Evolutionary conservation across 2,888 invertebrate genomes (phyloP), one percentile per base, ranked within the genome.

Genomic region (Amitus sp.): DNA sequence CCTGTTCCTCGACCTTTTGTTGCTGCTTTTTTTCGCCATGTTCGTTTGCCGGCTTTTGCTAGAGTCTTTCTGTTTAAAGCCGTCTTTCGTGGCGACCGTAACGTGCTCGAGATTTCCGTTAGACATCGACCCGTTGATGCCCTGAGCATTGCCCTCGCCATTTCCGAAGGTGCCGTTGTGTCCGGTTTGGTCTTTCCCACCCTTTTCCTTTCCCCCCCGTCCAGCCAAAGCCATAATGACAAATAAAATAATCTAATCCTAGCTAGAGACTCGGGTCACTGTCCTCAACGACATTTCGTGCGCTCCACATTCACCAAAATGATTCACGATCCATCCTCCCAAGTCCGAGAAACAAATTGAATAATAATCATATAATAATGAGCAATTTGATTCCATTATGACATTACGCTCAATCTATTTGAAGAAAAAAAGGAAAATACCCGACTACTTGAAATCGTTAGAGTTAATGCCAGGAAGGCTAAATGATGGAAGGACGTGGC

Each of bases 1-100:
- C 84, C 93, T 88, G 83, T 93, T 93, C 73, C 92, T 87, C 15
- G 92, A 89, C 82, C 94, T 92, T 79, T 94, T 94, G 76, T 89
- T 92, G 70, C 88, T 89, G 77, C 86, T 91, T 75, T 93, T 93
- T 80, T 93, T 93, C 62, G 88, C 89, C 76, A 85, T 85, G 65
- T 80, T 82, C 28, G 80, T 79, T 46, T 82, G 84, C 57, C 81
- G 74, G 63, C 70, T 83, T 76, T 78, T 82, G 71, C 76, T 85
- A 48, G 77, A 77, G 64, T 80, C 85, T 82, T 82, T 86, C 71
- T 74, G 75, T 66, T 66, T 76, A 49, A 76, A 76, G 47, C 68
- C 70, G 48, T 82, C 82, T 71, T 82, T 82, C 4, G 76, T 67
- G 23, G 80, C 83, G 87, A 79, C 91, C 87, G 74, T 88, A 88